Base-by-base conservation (phyloP, 1,140 invertebrate species). In the Paraescarpia echinospica region DNA sequence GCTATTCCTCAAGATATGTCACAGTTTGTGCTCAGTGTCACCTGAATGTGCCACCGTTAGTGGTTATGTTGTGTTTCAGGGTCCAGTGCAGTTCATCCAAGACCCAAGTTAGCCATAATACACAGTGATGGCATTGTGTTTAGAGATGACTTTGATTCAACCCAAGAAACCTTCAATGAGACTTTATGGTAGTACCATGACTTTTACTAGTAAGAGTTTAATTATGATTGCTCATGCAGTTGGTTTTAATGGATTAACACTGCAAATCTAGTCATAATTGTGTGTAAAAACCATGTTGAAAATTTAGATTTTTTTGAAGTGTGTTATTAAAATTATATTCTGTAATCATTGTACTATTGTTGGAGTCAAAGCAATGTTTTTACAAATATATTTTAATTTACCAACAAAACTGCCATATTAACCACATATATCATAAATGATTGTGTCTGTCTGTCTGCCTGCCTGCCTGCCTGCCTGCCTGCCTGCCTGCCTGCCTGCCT, bases 61-160 rank as follows among this genome's bases (percentile, higher is more conserved):
- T 33, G 1, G 90, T 27, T 18, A 27, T 91, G 35, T 22, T 91
- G 59, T 77, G 12, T 77, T 77, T 77, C 59, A 77, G 59, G 18
- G 14, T 18, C 59, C 1, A 77, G 59, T 31, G 59, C 59, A 77
- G 4, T 77, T 77, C 59, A 18, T 27, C 4, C 59, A 31, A 77
- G 59, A 77, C 59, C 59, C 27, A 77, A 33, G 33, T 33, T 96
- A 59, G 94, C 95, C 33, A 93, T 93, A 22, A 91, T 96, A 6
- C 94, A 96, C 91, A 94, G 95, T 88, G 93, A 95, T 48, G 94
- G 94, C 18, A 92, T 96, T 9, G 94, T 96, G 14, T 94, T 96
- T 9, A 94, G 96, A 92, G 96, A 96, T 93, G 96, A 96, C 93
- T 96, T 96, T 95, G 96, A 96, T 92, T 94, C 94, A 91, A 91